These are phyloP conservation scores for Marmota monax DNA, from an alignment of 2,113 vertebrate species.

Conservation along the genomic window DNA sequence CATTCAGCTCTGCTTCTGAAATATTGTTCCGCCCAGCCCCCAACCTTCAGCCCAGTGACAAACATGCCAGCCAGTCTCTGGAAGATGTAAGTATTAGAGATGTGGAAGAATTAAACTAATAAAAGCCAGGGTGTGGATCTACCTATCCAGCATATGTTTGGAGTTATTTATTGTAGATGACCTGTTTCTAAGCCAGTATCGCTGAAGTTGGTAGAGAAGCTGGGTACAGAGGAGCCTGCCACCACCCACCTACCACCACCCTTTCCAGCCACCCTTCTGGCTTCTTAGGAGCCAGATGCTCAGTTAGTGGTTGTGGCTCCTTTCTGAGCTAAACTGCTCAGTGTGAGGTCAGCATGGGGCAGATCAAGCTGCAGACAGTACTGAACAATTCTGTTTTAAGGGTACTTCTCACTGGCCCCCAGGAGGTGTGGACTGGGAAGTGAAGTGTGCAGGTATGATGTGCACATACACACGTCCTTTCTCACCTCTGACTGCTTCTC, in stretches of 20 bases:
- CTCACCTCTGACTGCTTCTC: not conserved
- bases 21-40: not conserved
- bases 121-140: not conserved
- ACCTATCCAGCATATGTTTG: not conserved
- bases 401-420: too few relatives aligned
- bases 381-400: not conserved
- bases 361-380: not conserved
- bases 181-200: not conserved
- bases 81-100: constrained; percentile 23
- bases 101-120: not conserved
- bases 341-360: not conserved
- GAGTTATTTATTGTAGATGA: not conserved
- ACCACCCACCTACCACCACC: rapidly evolving
- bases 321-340: not conserved
- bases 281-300: not conserved
- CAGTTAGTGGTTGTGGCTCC: not conserved
- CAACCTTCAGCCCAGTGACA: not conserved
- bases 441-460: rapidly evolving
- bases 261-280: not conserved
- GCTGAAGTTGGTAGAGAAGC: not conserved
- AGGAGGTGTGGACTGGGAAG: not conserved
- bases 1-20: not conserved
- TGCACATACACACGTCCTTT: not conserved
- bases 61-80: not conserved
- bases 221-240: rapidly evolving